Evolutionary conservation across 2,888 invertebrate species (phyloP), one percentile per base, ranked within the genome.

Genomic region (Drosophila rubida): DNA sequence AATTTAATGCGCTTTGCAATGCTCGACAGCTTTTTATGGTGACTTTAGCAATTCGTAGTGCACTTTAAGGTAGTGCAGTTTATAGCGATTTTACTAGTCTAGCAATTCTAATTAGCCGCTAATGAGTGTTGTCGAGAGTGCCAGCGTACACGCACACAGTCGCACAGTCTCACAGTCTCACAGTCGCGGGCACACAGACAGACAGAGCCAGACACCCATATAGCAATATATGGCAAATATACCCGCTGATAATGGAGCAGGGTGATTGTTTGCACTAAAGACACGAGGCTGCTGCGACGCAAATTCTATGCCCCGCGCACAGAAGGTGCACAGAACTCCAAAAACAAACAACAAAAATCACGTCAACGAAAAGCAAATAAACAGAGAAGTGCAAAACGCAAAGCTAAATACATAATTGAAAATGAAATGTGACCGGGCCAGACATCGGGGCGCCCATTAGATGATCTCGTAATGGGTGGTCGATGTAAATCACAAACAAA

Each of bases 381-480:
- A 23, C 7, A 46, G 9, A 50, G 53, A 41, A 30, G 23, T 37
- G n/a, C 37, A 14, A 37, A 30, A 27, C n/a, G 13, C 4, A 13
- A 44, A 42, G 27, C 14, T 22, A 42, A 42, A 53, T 42, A 19
- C 16, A 27, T 32, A 37, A 37, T 41, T 41, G 41, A 9, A 48
- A 11, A 23, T 50, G 39, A 45, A 22, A 57, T 58, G 53, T 49
- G 59, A 42, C 39, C 57, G 30, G 59, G 9, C 45, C 69, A 83
- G 80, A 72, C 81, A 77, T 46, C 1, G 32, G 53, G 81, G 81
- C 81, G 80, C 74, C 75, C 41, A 61, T 80, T 78, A 69, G 71
- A 54, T 67, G 67, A 75, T 76, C 75, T 75, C 44, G 53, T 68
- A 64, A 75, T 75, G 59, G 57, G 53, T 39, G n/a, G 6, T 9